Evolutionary conservation across 2,888 invertebrate genomes (phyloP), one percentile per base, ranked within the genome.

Genomic region (Melinopterus prodromus): DNA sequence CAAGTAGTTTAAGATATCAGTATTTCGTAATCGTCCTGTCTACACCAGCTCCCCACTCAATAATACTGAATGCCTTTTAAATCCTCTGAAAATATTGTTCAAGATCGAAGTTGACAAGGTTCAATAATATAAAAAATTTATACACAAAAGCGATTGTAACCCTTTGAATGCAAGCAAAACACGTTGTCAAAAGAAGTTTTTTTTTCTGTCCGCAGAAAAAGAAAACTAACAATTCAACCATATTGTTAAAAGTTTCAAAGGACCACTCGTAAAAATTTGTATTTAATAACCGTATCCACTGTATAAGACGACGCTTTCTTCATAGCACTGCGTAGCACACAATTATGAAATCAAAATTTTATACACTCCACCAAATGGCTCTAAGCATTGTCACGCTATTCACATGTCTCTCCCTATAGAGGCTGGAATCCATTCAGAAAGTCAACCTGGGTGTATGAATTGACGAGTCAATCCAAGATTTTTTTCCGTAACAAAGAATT

Each of bases 261-360:
- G 35, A 35, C 36, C n/a, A 35, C 6, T 74, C 74, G 74, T 74
- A 74, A 74, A 74, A 74, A 74, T 74, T 74, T 74, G 74, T 74
- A 36, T 74, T 74, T 74, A 74, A 74, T 74, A 74, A 14, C 74
- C 74, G 35, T 74, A 35, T n/a, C 35, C 12, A 37, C 37, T 35
- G 35, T 74, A 74, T 74, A 16, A 37, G 36, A 36, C 3, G 74
- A 35, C 15, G 53, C 53, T 9, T 53, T 53, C 53, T 12, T 53
- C 12, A 53, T 53, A 53, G 53, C 74, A 7, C n/a, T 12, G 7
- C 12, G 12, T 53, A 53, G 53, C 74, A 7, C n/a, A 74, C 74
- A 74, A 74, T 74, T 74, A 74, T 74, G 35, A 74, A 74, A 74
- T 74, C 74, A 74, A 74, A 74, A 74, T 74, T 74, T 74, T 74